These are phyloP conservation scores for Trachythela sp. DNA, from an alignment of 64 coral and sea anemone genomes.

Conservation along the genomic window DNA sequence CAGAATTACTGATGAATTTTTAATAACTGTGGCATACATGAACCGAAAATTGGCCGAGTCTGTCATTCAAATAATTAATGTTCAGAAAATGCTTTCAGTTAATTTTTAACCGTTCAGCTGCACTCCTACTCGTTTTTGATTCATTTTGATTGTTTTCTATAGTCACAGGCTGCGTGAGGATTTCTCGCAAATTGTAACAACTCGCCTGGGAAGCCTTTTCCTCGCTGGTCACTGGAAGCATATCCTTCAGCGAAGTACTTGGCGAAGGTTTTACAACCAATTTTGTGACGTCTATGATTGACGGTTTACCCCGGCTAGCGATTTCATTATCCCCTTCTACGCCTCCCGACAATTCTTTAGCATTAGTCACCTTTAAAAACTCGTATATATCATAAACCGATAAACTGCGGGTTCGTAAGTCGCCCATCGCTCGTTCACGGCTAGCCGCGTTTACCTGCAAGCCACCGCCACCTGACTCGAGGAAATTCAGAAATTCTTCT, in stretches of 20 bases:
- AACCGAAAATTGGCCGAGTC: too few species aligned
- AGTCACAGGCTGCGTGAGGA: background rate
- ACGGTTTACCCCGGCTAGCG: background rate
- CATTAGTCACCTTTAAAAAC: background rate
- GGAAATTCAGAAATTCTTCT: background rate
- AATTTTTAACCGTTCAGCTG: background rate
- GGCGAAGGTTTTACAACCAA: background rate
- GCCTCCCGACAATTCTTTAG: background rate
- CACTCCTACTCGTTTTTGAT: background rate
- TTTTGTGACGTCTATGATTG: background rate
- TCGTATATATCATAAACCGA: background rate
- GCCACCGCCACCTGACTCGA: background rate
- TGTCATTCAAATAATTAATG: background rate
- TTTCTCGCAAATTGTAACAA: background rate
- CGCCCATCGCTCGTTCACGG: background rate
- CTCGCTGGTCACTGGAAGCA: background rate
- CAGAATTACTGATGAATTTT: too few species aligned
- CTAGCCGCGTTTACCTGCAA: background rate
- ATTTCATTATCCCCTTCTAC: background rate
- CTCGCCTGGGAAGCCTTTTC: background rate
- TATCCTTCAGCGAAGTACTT: background rate
- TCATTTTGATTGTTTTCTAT: background rate
- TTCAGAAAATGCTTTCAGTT: background rate
- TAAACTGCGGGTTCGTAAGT: background rate
- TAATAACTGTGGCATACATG: too few species aligned